Evolutionary conservation across 1,140 invertebrate species (phyloP).

Genomic region (Euschistus heros): DNA sequence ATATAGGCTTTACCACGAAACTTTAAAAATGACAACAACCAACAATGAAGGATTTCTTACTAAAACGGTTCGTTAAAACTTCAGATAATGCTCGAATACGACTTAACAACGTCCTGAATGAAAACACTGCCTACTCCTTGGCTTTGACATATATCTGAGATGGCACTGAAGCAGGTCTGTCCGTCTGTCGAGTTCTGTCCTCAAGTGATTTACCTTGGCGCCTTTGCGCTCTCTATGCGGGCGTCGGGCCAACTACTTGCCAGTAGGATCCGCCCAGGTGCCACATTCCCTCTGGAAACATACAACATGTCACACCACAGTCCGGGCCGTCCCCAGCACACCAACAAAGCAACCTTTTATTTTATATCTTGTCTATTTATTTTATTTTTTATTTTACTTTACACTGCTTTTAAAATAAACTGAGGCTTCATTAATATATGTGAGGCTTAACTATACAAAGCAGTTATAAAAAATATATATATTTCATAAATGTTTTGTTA

Average conservation of each 20-base stretch:
- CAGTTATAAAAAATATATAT: no score
- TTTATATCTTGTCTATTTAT: slow-evolving; percentile 1
- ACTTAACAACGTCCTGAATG: no score
- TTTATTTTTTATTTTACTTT: slow-evolving; percentile 8
- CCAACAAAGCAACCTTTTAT: slow-evolving; percentile 11
- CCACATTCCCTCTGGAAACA: slow-evolving; percentile 26
- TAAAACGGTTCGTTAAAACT: no score
- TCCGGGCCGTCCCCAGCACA: not conserved
- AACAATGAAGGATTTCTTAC: no score
- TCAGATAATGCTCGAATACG: no score
- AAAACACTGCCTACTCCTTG: no score
- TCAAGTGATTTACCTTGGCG: slow-evolving; percentile 24
- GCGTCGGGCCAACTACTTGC: slow-evolving; percentile 22
- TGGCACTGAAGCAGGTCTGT: not conserved
- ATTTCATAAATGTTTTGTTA: no score
- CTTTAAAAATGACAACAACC: no score
- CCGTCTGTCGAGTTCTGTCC: not conserved
- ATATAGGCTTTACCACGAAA: no score
- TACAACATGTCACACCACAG: slow-evolving; percentile 23
- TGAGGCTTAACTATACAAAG: no score
- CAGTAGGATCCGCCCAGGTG: slow-evolving; percentile 15
- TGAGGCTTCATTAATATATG: no score
- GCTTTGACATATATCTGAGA: not conserved
- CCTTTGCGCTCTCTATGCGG: slow-evolving; percentile 17
- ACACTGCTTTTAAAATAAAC: no score